Percentiles rank a stretch among this genome's conserved stretches.
Evolutionary conservation across 1,140 invertebrate genomes (phyloP).

Genomic region (Cotesia typhae): DNA sequence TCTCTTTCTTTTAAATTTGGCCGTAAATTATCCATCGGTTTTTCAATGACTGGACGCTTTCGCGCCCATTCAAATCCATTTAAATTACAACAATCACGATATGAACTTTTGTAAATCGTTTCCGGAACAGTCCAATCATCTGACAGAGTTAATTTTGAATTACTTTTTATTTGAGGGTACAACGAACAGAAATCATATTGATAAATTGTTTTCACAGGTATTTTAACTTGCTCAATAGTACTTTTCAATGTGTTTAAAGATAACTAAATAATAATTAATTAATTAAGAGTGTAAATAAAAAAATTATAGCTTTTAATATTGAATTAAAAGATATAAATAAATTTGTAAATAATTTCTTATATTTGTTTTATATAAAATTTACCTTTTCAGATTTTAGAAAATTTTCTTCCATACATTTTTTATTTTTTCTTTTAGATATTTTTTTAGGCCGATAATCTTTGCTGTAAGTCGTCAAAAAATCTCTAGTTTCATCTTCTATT

Average conservation of each 20-base stretch:
- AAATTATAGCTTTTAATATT: no score
- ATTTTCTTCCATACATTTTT: slow-evolving; percentile 18
- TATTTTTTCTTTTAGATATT: slow-evolving; percentile 5
- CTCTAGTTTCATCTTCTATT: slow-evolving; percentile 47
- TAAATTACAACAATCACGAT: slow-evolving; percentile 44
- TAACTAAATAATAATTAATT: slow-evolving; percentile 18
- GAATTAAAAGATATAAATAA: no score
- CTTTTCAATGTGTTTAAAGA: slow-evolving; percentile 39
- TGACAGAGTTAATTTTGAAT: slow-evolving; percentile 34
- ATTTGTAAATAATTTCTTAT: no score
- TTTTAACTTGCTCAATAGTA: slow-evolving; percentile 42
- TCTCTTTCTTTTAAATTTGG: slow-evolving; percentile 47
- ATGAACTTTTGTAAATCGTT: slow-evolving; percentile 44
- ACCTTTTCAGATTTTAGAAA: neutral
- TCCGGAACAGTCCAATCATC: slow-evolving; percentile 47
- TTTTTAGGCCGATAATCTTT: slow-evolving; percentile 44
- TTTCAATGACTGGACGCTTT: slow-evolving; percentile 20
- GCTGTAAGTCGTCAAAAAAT: slow-evolving; percentile 48
- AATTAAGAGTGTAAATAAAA: no score
- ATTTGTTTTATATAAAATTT: no score
- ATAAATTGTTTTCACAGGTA: slow-evolving; percentile 41
- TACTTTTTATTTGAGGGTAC: slow-evolving; percentile 26
- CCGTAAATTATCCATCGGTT: slow-evolving; percentile 42
- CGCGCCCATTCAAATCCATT: slow-evolving; percentile 16
- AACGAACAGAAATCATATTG: slow-evolving; percentile 40